These are phyloP conservation scores for Ellobium chinense DNA, from an alignment of 2,888 invertebrate species.

Conservation along the genomic window DNA sequence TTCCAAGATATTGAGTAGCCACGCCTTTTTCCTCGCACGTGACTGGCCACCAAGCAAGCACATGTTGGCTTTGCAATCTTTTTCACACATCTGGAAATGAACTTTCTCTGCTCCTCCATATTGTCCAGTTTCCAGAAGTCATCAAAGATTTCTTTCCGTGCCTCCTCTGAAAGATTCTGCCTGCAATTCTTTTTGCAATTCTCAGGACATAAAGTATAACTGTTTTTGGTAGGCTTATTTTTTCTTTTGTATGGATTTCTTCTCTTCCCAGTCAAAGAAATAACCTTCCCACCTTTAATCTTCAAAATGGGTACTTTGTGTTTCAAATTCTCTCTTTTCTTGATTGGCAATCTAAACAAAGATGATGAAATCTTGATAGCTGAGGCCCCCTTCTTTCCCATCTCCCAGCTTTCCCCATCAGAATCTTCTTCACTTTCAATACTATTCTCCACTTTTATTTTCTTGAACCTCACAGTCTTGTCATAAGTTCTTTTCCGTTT, in stretches of 20 bases:
- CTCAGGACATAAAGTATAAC: slow-evolving; percentile 19
- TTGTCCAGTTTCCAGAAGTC: slow-evolving; percentile 14
- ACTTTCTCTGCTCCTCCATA: slow-evolving; percentile 20
- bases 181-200: slow-evolving; percentile 16
- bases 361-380: background rate
- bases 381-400: background rate
- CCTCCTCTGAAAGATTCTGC: slow-evolving; percentile 11
- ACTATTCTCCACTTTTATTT: background rate
- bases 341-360: background rate
- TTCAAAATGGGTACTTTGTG: background rate
- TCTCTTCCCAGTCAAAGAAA: background rate
- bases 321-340: background rate
- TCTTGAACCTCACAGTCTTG: slow-evolving; percentile 1
- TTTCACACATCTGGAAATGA: slow-evolving; percentile 20
- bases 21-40: slow-evolving; percentile 8
- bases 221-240: background rate
- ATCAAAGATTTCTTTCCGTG: slow-evolving; percentile 11
- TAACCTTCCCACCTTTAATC: background rate
- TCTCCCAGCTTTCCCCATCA: background rate
- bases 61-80: slow-evolving; percentile 2
- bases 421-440: background rate
- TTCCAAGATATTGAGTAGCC: slow-evolving; percentile 15
- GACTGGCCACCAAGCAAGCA: slow-evolving; percentile 9
- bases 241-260: slow-evolving; percentile 25
- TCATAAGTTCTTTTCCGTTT: background rate